Evolutionary conservation across 2,797 vertebrate species (phyloP).

Genomic region (Poeciliopsis gracilis): DNA sequence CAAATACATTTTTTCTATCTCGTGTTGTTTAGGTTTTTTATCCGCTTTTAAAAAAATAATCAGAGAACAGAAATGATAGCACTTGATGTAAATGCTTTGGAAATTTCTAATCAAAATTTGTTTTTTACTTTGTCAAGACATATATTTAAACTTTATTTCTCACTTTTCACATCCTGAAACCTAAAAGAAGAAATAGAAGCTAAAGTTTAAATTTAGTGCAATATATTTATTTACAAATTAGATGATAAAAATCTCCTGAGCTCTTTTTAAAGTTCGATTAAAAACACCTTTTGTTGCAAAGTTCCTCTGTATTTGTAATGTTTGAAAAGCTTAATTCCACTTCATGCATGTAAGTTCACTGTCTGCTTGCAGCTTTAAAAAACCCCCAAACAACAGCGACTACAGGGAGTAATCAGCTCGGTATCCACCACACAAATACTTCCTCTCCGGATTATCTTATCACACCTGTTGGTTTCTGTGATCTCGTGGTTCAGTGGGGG

Average conservation of each 20-base stretch:
- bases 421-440: slow-evolving; percentile 43
- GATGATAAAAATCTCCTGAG: neutral
- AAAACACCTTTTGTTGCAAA: neutral
- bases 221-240: neutral
- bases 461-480: slow-evolving; percentile 55
- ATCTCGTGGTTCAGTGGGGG: neutral
- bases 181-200: neutral
- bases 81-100: neutral
- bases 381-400: slow-evolving; percentile 10
- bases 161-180: neutral
- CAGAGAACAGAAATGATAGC: neutral
- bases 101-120: neutral
- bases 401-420: slow-evolving; percentile 44
- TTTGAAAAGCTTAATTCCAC: neutral
- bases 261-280: neutral
- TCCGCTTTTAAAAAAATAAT: neutral
- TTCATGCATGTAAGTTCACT: neutral
- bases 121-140: neutral
- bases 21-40: neutral
- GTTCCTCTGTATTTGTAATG: neutral
- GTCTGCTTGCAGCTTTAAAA: slow-evolving; percentile 6
- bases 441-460: slow-evolving; percentile 50
- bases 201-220: neutral
- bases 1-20: neutral
- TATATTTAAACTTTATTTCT: neutral